Evolutionary conservation across 2,797 vertebrate species (phyloP), one percentile per base, ranked within the genome.

Genomic region (Petrocephalus schoutedeni): DNA sequence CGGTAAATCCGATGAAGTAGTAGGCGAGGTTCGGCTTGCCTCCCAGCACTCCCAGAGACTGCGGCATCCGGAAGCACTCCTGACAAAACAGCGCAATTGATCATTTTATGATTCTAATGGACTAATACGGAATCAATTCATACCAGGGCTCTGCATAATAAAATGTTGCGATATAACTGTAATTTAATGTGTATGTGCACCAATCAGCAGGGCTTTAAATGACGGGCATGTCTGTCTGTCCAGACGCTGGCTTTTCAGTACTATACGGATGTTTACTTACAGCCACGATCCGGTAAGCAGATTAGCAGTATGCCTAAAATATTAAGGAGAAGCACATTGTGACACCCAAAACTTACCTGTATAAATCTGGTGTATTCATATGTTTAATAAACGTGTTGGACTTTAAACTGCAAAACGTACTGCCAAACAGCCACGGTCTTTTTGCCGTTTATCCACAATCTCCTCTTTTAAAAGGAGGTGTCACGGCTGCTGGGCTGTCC

Each of bases 21-120:
- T 97, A 97, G 88, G 97, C 97, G 90, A 97, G 96, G 94, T 97
- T 97, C 93, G 97, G 96, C 93, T 97, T 97, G 93, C 97, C 97
- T 92, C 97, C 97, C 92, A 97, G 94, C 41, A 96, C 96, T 90
- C 97, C 97, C 94, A 97, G 95, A 90, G 96, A 97, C 91, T 97
- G 96, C 61, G 97, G 96, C 96, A 97, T 97, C 95, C 97, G 97
- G 95, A 97, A 97, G 94, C 96, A 97, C 92, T 97, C 97, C 97
- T 97, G 80, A 9, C 36, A 58, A 85, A 28, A 51, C 0, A n/a
- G 5, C 12, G 5, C 16, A 49, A 10, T 80, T 23, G 16, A 7
- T 21, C 5, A 41, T 80, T 80, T 80, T 41, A 3, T 41, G 14
- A 41, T n/a, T 80, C 41, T 80, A 41, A 41, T 9, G 16, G 19